phyloP scores from a whole-genome alignment of 2,888 invertebrate species.

The Horisme vitalbata region DNA sequence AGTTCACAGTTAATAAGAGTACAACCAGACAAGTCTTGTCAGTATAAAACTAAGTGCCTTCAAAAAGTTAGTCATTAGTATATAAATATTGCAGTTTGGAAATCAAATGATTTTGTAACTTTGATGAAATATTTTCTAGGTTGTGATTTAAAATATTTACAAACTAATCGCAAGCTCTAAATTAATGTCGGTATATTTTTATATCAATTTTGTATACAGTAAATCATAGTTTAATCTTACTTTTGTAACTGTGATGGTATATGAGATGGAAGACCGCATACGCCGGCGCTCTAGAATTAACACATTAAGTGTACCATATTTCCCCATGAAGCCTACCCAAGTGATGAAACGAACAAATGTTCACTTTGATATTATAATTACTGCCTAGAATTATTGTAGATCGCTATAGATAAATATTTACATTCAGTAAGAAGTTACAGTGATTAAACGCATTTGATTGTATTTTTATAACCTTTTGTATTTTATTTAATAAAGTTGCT shows the following conservation, averaged over 20 bases:
- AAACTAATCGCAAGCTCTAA: conserved; percentile 1
- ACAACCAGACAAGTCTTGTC: conserved; percentile 78
- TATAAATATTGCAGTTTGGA: conserved; percentile 57
- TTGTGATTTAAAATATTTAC: conserved; percentile 57
- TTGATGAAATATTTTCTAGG: conserved; percentile 52
- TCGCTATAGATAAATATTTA: conserved; percentile 30
- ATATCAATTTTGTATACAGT: background rate
- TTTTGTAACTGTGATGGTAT: conserved; percentile 3
- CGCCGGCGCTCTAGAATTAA: background rate
- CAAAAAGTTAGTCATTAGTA: conserved; percentile 78
- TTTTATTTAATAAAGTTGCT: conserved; percentile 83
- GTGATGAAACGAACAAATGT: conserved; percentile 50
- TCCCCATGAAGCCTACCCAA: conserved; percentile 13
- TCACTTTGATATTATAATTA: conserved; percentile 47
- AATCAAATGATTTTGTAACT: conserved; percentile 32
- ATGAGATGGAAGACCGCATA: background rate
- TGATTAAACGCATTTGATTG: conserved; percentile 81
- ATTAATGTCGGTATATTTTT: conserved; percentile 1
- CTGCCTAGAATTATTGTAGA: conserved; percentile 64
- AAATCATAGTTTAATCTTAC: background rate
- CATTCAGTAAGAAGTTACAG: conserved; percentile 71
- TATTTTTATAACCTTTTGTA: conserved; percentile 82
- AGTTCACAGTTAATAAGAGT: conserved; percentile 59
- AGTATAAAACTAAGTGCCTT: conserved; percentile 80
- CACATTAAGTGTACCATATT: background rate